Conservation (phyloP, 2,888 invertebrate species). For the Eilema caniola region DNA sequence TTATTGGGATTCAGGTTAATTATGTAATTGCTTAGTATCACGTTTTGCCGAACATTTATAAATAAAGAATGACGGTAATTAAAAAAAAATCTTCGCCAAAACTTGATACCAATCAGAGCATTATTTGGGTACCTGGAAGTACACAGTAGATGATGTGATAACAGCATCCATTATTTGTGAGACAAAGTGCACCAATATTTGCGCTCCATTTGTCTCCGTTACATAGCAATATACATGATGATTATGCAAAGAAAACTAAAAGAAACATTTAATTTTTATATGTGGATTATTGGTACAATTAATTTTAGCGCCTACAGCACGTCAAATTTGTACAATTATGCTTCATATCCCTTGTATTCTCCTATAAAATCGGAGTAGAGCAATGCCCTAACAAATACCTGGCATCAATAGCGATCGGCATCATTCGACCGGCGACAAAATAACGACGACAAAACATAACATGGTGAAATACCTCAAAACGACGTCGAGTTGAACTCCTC, state of each 20-base stretch:
- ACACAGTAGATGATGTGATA: constrained; percentile 80
- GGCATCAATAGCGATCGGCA: constrained; percentile 67
- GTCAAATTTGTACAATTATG: constrained; percentile 37
- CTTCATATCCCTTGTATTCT: constrained; percentile 31
- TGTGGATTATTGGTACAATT: constrained; percentile 16
- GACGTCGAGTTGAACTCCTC: constrained; percentile 72
- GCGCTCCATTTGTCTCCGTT: constrained; percentile 64
- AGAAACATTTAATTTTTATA: constrained; percentile 30
- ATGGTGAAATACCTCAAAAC: constrained; percentile 79
- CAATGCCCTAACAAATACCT: constrained; percentile 82
- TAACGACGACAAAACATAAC: constrained; percentile 72
- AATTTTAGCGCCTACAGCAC: constrained; percentile 37
- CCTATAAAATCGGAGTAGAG: constrained; percentile 39
- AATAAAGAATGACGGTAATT: not conserved
- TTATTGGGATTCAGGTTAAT: constrained; percentile 62
- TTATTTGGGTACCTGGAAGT: constrained; percentile 82
- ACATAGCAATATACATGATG: constrained; percentile 55
- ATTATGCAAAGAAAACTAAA: constrained; percentile 51
- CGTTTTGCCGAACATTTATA: constrained; percentile 11
- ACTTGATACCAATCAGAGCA: constrained; percentile 71
- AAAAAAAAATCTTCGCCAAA: constrained; percentile 28
- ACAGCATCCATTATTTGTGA: constrained; percentile 69
- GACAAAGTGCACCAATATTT: constrained; percentile 63
- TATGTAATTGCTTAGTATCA: constrained; percentile 61
- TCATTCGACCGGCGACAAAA: constrained; percentile 61